Percentiles rank a stretch among this genome's conserved stretches.
phyloP scores from a whole-genome alignment of 1,140 invertebrate genomes.

The Littorina saxatilis region DNA sequence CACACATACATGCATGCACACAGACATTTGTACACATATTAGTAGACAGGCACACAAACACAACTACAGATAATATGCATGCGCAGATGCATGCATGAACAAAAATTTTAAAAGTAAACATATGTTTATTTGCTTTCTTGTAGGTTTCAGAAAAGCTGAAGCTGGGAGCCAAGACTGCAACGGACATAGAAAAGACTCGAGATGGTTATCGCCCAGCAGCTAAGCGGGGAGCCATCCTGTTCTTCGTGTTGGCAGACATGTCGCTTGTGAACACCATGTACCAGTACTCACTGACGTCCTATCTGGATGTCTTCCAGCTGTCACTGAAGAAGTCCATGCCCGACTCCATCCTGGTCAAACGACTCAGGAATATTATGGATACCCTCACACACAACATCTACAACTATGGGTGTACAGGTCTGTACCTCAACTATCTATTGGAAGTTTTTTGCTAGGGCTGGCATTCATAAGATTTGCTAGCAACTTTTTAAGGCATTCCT shows the following conservation, averaged over 20 bases:
- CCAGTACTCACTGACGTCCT: constrained; percentile 85
- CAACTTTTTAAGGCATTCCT: too few relatives aligned
- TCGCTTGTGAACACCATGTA: constrained; percentile 90
- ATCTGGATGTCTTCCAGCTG: constrained; percentile 83
- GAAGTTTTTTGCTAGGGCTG: neutral
- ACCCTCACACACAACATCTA: constrained; percentile 89
- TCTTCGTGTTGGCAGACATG: constrained; percentile 91
- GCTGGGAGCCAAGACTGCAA: constrained; percentile 82
- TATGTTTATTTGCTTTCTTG: neutral
- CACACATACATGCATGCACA: neutral
- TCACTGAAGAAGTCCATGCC: constrained; percentile 86
- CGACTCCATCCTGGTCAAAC: constrained; percentile 82
- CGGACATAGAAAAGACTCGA: constrained; percentile 86
- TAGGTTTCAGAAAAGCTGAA: constrained; percentile 82
- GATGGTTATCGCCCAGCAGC: constrained; percentile 88
- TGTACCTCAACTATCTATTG: neutral
- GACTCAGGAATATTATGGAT: constrained; percentile 86
- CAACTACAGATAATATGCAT: neutral
- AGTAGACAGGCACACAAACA: neutral
- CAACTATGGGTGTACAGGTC: constrained; percentile 89
- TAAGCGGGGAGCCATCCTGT: constrained; percentile 87
- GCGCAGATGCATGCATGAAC: neutral
- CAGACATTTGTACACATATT: neutral
- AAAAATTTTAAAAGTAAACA: neutral
- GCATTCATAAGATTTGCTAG: too few relatives aligned